phyloP scores from a whole-genome alignment of 2,888 invertebrate genomes.

The Pristionchus maxplancki region DNA sequence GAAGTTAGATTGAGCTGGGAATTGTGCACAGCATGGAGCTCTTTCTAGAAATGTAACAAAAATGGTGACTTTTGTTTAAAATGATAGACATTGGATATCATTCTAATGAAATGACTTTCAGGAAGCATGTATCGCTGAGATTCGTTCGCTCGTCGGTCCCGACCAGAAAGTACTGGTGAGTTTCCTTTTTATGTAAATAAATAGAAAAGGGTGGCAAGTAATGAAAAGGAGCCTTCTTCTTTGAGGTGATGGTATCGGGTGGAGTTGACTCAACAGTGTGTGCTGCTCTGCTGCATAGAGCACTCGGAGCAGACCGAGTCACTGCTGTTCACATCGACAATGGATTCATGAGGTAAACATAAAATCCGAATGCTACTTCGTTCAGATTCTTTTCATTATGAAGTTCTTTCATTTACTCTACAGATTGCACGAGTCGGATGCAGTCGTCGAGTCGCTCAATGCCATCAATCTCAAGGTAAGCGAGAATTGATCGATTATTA shows the following conservation, averaged over 20 bases:
- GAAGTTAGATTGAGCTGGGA: neutral
- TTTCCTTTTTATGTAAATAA: too few species aligned
- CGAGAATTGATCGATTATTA: neutral
- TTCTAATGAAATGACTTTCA: too few species aligned
- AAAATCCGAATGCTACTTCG: neutral
- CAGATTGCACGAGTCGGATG: constrained; percentile 86
- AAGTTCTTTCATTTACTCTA: neutral
- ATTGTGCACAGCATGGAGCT: too few species aligned
- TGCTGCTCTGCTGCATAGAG: constrained; percentile 93
- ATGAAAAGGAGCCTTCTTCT: too few species aligned
- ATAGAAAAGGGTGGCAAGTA: too few species aligned
- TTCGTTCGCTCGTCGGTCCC: constrained; percentile 88
- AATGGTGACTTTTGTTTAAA: neutral
- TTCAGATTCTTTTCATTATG: neutral
- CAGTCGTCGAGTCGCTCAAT: constrained; percentile 82
- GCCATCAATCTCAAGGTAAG: constrained; percentile 64
- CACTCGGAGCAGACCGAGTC: constrained; percentile 86
- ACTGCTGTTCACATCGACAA: constrained; percentile 98
- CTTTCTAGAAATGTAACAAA: too few species aligned
- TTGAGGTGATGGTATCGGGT: constrained; percentile 85
- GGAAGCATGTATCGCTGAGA: constrained; percentile 93
- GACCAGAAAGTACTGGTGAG: constrained; percentile 92
- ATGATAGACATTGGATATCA: too few species aligned
- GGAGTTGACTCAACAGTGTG: constrained; percentile 99
- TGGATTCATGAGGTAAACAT: constrained; percentile 95